Evolutionary conservation across 2,888 invertebrate species (phyloP), one percentile per base, ranked within the genome.

Genomic region (Spodoptera exigua): DNA sequence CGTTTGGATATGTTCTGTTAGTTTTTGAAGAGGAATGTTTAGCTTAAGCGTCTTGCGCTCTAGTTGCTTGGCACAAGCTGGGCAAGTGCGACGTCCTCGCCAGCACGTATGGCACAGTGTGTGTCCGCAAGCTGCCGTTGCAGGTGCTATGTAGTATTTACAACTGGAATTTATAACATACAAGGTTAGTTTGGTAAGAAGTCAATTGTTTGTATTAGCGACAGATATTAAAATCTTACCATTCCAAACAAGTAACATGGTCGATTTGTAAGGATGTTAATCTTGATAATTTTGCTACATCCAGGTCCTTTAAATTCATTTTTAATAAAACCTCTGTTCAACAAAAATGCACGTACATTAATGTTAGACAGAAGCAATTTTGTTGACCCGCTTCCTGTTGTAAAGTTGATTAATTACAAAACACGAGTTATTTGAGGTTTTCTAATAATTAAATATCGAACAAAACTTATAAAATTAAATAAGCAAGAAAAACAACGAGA

Each of bases 81-180:
- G 86, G 40, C 93, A 93, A 13, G 76, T 72, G 2, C 78, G 82
- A 11, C 86, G 79, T 9, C 84, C 82, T 4, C 76, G 61, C 93
- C 93, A 93, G 70, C 93, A 93, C 0, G 76, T 76, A 52, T 89
- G 88, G 62, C 93, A 93, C 45, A 92, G 76, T 1, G 87, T 85
- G 62, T 93, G 93, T 3, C 92, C 91, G 72, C 93, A 93, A 3
- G 73, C 16, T 13, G 92, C 89, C 49, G 89, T 90, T 36, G 86
- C 83, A 10, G 92, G 90, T 43, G 85, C 84, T 61, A 84, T 80
- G 68, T 85, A 93, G 66, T 84, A 87, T 69, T 89, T 90, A 65
- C 91, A 91, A 76, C 93, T 93, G 78, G 64, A 89, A 62, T 9
- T 54, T 46, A 35, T 34, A 51, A 39, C 12, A 36, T 1, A 35